These are phyloP conservation scores for Diorhabda carinulata DNA, from an alignment of 1,140 invertebrate species.

Conservation along the genomic window DNA sequence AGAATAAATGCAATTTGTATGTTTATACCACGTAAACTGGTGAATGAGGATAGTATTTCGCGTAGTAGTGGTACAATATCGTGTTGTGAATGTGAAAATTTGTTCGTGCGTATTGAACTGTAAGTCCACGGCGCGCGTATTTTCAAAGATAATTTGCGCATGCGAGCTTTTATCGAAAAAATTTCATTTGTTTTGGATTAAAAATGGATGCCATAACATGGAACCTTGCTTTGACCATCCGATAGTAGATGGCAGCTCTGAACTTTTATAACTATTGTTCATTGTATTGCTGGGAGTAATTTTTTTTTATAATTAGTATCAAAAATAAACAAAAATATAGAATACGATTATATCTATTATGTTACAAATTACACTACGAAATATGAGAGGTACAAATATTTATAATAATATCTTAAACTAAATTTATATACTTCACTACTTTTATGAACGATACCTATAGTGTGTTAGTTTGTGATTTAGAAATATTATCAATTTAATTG, in stretches of 20 bases:
- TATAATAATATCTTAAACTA: too few relatives aligned
- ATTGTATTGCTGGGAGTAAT: too few relatives aligned
- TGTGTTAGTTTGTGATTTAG: too few relatives aligned
- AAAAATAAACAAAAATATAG: too few relatives aligned
- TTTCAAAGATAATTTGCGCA: conserved; percentile 7
- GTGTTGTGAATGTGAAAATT: conserved; percentile 11
- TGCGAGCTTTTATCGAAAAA: conserved; percentile 3
- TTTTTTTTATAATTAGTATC: too few relatives aligned
- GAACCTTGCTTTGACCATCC: background rate
- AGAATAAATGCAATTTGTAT: background rate
- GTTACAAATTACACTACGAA: too few relatives aligned
- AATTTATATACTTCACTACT: too few relatives aligned
- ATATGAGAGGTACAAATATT: too few relatives aligned
- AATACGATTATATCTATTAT: too few relatives aligned
- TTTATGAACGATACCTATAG: too few relatives aligned
- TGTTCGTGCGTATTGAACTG: conserved; percentile 9
- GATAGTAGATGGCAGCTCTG: background rate
- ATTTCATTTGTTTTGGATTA: background rate
- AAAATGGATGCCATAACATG: background rate
- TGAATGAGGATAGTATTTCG: conserved; percentile 2
- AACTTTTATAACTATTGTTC: too few relatives aligned
- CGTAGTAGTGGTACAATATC: background rate
- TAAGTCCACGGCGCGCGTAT: background rate
- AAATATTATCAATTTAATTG: too few relatives aligned
- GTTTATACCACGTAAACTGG: conserved; percentile 1